These are phyloP conservation scores for Oreohelix idahoensis DNA, from an alignment of 1,140 invertebrate genomes.

Conservation along the genomic window DNA sequence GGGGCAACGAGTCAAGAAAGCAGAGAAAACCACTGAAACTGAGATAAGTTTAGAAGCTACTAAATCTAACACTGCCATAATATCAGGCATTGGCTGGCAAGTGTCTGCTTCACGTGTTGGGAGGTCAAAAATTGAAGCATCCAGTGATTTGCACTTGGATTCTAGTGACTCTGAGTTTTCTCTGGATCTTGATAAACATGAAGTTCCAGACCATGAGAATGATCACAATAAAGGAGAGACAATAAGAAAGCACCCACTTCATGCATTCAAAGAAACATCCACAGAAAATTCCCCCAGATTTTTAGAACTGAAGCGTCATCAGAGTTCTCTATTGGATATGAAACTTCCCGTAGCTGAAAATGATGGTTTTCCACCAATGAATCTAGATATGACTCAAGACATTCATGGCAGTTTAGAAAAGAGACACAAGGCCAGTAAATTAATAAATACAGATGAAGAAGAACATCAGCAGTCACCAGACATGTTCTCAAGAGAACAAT, in stretches of 20 bases:
- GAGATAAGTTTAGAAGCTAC: slow-evolving; percentile 44
- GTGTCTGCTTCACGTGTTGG: slow-evolving; percentile 63
- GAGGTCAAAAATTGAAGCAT: slow-evolving; percentile 58
- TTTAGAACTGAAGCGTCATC: slow-evolving; percentile 38
- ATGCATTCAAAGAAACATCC: slow-evolving; percentile 48
- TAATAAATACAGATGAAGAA: background rate
- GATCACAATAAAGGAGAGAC: background rate
- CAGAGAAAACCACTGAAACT: slow-evolving; percentile 27
- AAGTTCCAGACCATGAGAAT: slow-evolving; percentile 18
- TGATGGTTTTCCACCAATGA: slow-evolving; percentile 65
- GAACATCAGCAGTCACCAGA: too few species aligned
- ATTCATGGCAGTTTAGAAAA: background rate
- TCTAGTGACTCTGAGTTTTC: slow-evolving; percentile 54
- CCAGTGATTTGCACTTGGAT: slow-evolving; percentile 43
- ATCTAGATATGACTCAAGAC: slow-evolving; percentile 61
- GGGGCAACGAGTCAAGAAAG: slow-evolving; percentile 30
- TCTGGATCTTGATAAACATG: slow-evolving; percentile 43
- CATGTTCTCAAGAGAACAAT: too few species aligned
- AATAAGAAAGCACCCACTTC: slow-evolving; percentile 32
- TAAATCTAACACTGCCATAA: slow-evolving; percentile 60
- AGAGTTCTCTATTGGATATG: background rate
- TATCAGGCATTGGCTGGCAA: slow-evolving; percentile 70
- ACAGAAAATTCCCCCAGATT: slow-evolving; percentile 47
- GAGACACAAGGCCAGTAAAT: background rate
- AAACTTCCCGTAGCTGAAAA: slow-evolving; percentile 49